phyloP scores from a whole-genome alignment of 2,113 vertebrate species.

The Pionites leucogaster region DNA sequence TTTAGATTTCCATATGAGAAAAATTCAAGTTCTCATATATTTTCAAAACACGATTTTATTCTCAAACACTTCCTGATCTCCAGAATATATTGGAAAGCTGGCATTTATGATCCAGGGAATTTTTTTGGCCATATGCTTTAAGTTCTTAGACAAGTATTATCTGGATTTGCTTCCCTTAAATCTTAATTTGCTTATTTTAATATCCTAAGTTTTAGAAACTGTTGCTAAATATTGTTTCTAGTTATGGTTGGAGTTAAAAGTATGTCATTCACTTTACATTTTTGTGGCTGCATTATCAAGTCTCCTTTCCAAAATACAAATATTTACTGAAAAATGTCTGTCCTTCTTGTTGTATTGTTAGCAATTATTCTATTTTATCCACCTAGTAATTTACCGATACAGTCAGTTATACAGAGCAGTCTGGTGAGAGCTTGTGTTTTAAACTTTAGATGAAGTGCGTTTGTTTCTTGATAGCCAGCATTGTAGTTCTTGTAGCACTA shows the following conservation, averaged over 20 bases:
- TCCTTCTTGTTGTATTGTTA: neutral
- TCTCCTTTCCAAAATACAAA: neutral
- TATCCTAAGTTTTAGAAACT: neutral
- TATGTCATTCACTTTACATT: neutral
- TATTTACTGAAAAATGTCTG: neutral
- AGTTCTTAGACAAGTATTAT: neutral
- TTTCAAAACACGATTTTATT: neutral
- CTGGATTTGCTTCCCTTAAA: neutral
- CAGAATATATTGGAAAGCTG: neutral
- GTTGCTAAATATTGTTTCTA: neutral
- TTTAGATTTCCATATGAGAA: neutral
- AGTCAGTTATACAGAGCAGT: neutral
- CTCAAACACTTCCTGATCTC: neutral
- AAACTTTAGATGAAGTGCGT: neutral
- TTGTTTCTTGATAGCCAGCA: neutral
- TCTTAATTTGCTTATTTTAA: neutral
- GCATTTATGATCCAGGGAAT: neutral
- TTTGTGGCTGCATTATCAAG: neutral
- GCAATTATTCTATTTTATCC: neutral
- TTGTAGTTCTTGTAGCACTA: neutral
- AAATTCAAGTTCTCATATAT: fast-evolving
- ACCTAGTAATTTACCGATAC: neutral
- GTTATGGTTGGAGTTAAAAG: neutral
- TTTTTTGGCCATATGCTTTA: neutral
- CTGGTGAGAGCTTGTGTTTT: neutral